Conservation (phyloP, 2,113 vertebrate genomes). For the Lepisosteus oculatus region DNA sequence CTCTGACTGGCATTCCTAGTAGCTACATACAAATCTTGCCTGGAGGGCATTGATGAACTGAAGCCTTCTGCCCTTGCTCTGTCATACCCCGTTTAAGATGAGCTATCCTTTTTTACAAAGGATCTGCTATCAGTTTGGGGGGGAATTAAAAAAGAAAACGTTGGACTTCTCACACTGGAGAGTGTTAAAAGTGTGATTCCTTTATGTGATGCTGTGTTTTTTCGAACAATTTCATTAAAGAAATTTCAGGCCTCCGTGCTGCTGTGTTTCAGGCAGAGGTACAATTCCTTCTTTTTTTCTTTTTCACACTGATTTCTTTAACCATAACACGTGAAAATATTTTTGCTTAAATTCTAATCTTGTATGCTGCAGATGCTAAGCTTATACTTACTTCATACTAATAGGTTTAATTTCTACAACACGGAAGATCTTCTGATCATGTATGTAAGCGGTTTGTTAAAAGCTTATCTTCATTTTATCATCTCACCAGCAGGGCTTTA, state of each 20-base stretch:
- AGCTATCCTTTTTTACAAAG: constrained; percentile 35
- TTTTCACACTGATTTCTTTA: too few species aligned
- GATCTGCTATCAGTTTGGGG: constrained; percentile 9
- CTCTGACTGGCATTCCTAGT: constrained; percentile 43
- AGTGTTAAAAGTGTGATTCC: constrained; percentile 26
- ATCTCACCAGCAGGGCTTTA: constrained; percentile 59
- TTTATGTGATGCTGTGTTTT: constrained; percentile 19
- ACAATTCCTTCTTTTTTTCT: too few species aligned
- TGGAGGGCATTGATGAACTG: constrained; percentile 41
- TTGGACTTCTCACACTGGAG: constrained; percentile 28
- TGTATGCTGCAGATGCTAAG: too few species aligned
- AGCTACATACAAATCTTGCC: constrained; percentile 30
- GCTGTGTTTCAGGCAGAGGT: too few species aligned
- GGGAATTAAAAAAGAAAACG: constrained; percentile 9
- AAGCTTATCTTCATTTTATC: constrained; percentile 61
- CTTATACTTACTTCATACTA: too few species aligned
- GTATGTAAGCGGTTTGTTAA: constrained; percentile 45
- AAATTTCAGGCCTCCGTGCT: too few species aligned
- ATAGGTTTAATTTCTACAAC: too few species aligned
- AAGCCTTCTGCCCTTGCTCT: constrained; percentile 35
- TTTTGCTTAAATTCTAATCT: too few species aligned
- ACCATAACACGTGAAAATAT: too few species aligned
- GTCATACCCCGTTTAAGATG: constrained; percentile 44
- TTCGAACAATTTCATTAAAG: too few species aligned
- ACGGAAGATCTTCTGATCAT: constrained; percentile 22